Conservation (phyloP, 2,888 invertebrate genomes). For the Idaea aversata region DNA sequence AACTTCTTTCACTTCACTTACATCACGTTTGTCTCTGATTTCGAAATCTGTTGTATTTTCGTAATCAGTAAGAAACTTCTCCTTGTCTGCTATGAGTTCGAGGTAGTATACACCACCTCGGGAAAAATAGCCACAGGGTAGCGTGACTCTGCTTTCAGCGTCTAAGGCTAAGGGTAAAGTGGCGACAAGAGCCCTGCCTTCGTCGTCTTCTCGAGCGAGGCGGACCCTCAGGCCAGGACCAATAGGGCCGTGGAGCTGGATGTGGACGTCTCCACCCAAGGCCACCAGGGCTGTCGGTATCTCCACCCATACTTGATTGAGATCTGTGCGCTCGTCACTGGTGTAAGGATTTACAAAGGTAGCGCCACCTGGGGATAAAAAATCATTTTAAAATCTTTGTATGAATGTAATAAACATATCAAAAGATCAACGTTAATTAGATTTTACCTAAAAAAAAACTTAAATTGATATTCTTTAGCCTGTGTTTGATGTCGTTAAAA, state of each 20-base stretch:
- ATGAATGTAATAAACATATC: too few relatives aligned
- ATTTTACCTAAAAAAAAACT: too few relatives aligned
- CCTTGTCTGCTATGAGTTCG: constrained; percentile 64
- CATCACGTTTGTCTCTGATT: constrained; percentile 25
- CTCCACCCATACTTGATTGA: constrained; percentile 80
- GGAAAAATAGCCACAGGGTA: constrained; percentile 87
- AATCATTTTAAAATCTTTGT: background rate
- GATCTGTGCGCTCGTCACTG: constrained; percentile 59
- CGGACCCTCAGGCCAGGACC: constrained; percentile 63
- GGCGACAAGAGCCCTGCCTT: constrained; percentile 59
- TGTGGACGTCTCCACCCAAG: constrained; percentile 88
- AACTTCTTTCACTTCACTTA: constrained; percentile 38
- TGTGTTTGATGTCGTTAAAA: too few relatives aligned
- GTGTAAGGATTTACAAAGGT: constrained; percentile 64
- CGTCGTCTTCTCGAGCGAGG: constrained; percentile 74
- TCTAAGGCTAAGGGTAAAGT: constrained; percentile 76
- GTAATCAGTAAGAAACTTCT: constrained; percentile 50
- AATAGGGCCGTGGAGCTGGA: constrained; percentile 81
- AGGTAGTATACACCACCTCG: constrained; percentile 83
- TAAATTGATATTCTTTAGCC: too few relatives aligned
- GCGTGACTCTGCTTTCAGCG: constrained; percentile 71
- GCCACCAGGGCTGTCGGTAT: constrained; percentile 89
- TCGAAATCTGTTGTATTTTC: constrained; percentile 45
- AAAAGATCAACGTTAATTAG: too few relatives aligned
- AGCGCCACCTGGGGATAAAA: constrained; percentile 54